phyloP scores from a whole-genome alignment of 2,888 invertebrate genomes.

The Acanthacorydalis orientalis region DNA sequence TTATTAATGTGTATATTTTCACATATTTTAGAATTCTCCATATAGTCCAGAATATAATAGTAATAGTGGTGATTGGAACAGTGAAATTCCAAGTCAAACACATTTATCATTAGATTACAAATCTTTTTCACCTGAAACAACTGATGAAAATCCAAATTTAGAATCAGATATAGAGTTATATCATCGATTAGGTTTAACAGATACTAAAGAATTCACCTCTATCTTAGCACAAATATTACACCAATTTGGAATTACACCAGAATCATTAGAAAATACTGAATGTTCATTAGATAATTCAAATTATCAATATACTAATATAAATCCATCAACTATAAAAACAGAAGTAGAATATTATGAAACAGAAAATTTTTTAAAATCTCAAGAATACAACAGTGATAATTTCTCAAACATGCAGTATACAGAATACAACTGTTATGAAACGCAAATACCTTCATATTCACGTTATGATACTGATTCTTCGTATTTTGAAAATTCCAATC shows the following conservation, averaged over 20 bases:
- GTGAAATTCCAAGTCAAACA: neutral
- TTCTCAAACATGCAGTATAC: too few relatives aligned
- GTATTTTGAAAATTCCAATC: too few relatives aligned
- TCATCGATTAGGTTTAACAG: slow-evolving; percentile 13
- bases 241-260: slow-evolving; percentile 15
- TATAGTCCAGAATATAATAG: slow-evolving; percentile 41
- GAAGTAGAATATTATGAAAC: neutral
- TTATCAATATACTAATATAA: neutral
- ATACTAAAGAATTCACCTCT: slow-evolving; percentile 17
- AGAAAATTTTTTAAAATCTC: too few relatives aligned
- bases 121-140: neutral
- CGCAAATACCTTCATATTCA: too few relatives aligned
- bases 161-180: slow-evolving; percentile 10
- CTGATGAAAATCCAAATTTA: slow-evolving; percentile 1
- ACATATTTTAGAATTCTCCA: slow-evolving; percentile 30
- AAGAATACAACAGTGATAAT: too few relatives aligned
- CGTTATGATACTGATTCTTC: too few relatives aligned
- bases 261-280: slow-evolving; percentile 3
- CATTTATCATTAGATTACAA: neutral
- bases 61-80: slow-evolving; percentile 6
- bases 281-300: neutral
- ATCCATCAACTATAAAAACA: neutral
- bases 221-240: slow-evolving; percentile 16
- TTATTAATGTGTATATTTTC: neutral
- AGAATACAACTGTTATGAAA: too few relatives aligned